phyloP scores from a whole-genome alignment of 2,888 invertebrate genomes.

The Acleris holmiana region DNA sequence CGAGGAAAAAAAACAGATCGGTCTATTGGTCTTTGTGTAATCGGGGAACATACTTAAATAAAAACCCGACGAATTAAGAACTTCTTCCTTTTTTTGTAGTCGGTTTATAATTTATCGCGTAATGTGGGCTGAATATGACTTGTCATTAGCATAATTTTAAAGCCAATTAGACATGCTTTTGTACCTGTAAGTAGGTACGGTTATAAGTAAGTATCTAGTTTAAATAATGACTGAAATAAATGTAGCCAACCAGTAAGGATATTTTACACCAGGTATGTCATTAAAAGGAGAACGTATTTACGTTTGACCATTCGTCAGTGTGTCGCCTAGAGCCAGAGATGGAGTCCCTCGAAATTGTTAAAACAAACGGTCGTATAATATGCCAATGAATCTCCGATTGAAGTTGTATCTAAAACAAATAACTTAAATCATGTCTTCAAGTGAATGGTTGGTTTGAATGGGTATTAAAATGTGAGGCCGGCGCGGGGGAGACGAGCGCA shows the following conservation, averaged over 20 bases:
- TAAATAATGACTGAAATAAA: constrained; percentile 16
- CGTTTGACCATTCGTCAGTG: constrained; percentile 44
- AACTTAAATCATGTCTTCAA: constrained; percentile 70
- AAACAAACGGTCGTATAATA: constrained; percentile 67
- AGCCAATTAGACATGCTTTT: too few relatives aligned
- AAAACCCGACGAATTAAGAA: too few relatives aligned
- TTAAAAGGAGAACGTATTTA: constrained; percentile 50
- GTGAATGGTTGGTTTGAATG: constrained; percentile 60
- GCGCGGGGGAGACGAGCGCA: constrained; percentile 50
- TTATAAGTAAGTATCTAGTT: too few relatives aligned
- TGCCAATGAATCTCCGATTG: constrained; percentile 67
- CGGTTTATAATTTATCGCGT: too few relatives aligned
- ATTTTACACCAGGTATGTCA: constrained; percentile 50
- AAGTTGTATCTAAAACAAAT: constrained; percentile 72
- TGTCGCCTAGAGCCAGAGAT: constrained; percentile 58
- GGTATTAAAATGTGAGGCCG: constrained; percentile 58
- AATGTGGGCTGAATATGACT: too few relatives aligned
- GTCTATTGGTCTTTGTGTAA: too few relatives aligned
- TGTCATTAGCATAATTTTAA: too few relatives aligned
- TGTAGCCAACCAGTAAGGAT: constrained; percentile 46
- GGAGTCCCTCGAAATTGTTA: constrained; percentile 54
- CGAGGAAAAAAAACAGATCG: too few relatives aligned
- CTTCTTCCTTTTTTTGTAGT: too few relatives aligned
- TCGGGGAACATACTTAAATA: too few relatives aligned
- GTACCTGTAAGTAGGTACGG: too few relatives aligned